These are phyloP conservation scores for Rutilus rutilus DNA, from an alignment of 2,113 vertebrate species.

Conservation along the genomic window DNA sequence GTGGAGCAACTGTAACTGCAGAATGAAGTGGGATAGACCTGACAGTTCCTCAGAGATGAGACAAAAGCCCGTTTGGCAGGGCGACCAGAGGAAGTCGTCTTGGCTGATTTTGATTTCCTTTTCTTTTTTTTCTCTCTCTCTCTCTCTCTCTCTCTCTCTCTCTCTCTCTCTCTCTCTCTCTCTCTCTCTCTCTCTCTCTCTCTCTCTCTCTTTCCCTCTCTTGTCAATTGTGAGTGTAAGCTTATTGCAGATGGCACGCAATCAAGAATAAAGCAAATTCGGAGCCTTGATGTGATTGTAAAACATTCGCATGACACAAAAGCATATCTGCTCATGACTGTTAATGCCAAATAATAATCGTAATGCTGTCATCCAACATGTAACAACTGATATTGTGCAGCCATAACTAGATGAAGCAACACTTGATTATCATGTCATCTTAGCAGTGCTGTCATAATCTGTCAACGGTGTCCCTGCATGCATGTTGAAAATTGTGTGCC, in stretches of 20 bases:
- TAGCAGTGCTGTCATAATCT: constrained; percentile 44
- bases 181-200: not conserved
- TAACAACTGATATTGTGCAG: constrained; percentile 41
- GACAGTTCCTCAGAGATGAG: constrained; percentile 58
- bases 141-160: not conserved
- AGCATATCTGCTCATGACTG: constrained; percentile 47
- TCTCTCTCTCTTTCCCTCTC: not conserved
- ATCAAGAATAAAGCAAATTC: constrained; percentile 36
- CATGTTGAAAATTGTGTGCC: constrained; percentile 45
- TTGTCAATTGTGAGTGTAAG: constrained; percentile 29
- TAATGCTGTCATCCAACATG: constrained; percentile 44
- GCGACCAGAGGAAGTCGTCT: constrained; percentile 42
- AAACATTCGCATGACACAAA: constrained; percentile 52
- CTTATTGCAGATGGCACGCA: constrained; percentile 42
- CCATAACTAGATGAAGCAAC: constrained; percentile 36
- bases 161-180: not conserved
- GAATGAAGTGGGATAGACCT: constrained; percentile 61
- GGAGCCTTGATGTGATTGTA: constrained; percentile 38
- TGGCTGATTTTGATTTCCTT: constrained; percentile 43
- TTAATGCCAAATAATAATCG: constrained; percentile 35
- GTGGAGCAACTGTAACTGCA: constrained; percentile 54
- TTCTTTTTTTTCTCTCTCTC: not conserved
- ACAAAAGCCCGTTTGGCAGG: constrained; percentile 47
- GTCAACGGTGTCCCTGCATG: constrained; percentile 47
- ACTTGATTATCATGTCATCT: constrained; percentile 46